Base-by-base conservation (phyloP, 2,113 vertebrate genomes). In the Ctenodactylus gundi region DNA sequence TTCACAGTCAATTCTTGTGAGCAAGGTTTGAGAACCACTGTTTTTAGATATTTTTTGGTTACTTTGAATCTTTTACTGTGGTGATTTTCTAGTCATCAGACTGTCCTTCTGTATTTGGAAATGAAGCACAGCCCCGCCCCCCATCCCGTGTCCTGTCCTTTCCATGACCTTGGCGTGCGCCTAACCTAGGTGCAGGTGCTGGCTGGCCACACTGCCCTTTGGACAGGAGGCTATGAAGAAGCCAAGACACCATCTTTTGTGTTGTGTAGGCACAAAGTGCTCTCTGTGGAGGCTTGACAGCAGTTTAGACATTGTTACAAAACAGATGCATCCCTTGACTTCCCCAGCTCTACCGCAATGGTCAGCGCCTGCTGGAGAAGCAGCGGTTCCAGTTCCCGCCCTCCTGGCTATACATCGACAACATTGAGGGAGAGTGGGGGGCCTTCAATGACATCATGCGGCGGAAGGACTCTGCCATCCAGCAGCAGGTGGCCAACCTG, bases 371-470 rank as follows among this genome's bases (percentile, higher is more conserved):
- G 93, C 98, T 99, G 94, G 99, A 99, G 93, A 99, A 99, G 94
- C 99, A 99, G 14, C 98, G 99, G 29, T 99, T 99, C 98, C 99
- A 99, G 98, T 99, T 99, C 97, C 99, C 99, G 0, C 99, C 99
- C 0, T 99, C 99, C 80, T 99, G 99, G 99, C 98, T 99, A 1
- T 99, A 99, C 97, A 99, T 99, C 10, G 99, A 99, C 98, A 99
- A 99, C 98, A 99, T 99, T 0, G 99, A 99, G 96, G 99, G 99
- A 4, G 99, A 99, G 80, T 99, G 99, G 99, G 99, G 99, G 0
- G 99, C 99, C 36, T 99, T 99, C 98, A 99, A 99, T 55, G 99
- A 99, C 98, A 99, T 99, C 49, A 99, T 99, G 99, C 99, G 99
- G 60, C 99, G 99, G 49, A 99, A 99, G 95, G 99, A 99, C 97